Evolutionary conservation across 1,140 invertebrate genomes (phyloP).

Genomic region (Euborellia annulipes): DNA sequence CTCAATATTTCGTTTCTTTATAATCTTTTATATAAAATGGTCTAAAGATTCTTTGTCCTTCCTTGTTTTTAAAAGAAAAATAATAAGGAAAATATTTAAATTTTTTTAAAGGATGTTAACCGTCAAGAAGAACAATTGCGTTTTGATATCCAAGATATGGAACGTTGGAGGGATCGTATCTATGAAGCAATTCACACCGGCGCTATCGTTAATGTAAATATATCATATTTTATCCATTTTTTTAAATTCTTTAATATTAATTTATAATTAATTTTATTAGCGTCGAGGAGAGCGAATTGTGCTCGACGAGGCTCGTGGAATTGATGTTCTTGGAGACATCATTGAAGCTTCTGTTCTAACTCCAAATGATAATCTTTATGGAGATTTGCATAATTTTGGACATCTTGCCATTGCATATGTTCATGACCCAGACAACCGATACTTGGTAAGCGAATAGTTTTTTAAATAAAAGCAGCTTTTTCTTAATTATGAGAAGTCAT

Average conservation of each 20-base stretch:
- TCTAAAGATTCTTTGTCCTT: no score
- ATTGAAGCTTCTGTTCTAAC: slow-evolving; percentile 27
- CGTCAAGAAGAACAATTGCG: slow-evolving; percentile 12
- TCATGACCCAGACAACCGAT: slow-evolving; percentile 35
- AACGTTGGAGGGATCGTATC: slow-evolving; percentile 25
- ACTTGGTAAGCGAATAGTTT: slow-evolving; percentile 11
- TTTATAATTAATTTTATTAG: slow-evolving; percentile 9
- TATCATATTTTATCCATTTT: no score
- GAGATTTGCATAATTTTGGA: slow-evolving; percentile 40
- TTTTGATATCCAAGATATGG: slow-evolving; percentile 18
- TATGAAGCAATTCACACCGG: slow-evolving; percentile 27
- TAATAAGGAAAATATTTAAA: no score
- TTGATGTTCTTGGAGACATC: slow-evolving; percentile 32
- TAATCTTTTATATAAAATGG: no score
- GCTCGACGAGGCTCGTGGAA: slow-evolving; percentile 22
- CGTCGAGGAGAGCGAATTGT: slow-evolving; percentile 9
- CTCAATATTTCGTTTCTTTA: no score
- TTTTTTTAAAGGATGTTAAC: slow-evolving; percentile 13
- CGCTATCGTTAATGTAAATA: not conserved
- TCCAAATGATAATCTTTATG: slow-evolving; percentile 32
- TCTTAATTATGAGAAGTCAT: no score
- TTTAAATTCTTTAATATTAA: no score
- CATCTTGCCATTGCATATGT: slow-evolving; percentile 35
- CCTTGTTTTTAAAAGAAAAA: no score
- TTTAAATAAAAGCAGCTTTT: not conserved